phyloP scores from a whole-genome alignment of 2,888 invertebrate genomes.

The Apamea sordens region DNA sequence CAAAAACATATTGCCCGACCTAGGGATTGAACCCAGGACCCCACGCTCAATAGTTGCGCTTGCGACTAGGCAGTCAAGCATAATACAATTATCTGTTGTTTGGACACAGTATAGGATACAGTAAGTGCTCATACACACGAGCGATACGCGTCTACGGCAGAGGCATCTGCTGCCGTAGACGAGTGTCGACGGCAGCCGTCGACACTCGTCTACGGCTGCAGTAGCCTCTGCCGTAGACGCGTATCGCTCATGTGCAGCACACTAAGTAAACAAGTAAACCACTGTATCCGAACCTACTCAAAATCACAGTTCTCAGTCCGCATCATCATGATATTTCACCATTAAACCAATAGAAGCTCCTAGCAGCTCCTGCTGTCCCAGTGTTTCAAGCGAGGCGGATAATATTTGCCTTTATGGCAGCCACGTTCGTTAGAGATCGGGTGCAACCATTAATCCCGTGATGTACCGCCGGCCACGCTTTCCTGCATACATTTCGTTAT shows the following conservation, averaged over 20 bases:
- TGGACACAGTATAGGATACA: background rate
- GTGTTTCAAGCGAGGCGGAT: constrained; percentile 56
- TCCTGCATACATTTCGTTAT: constrained; percentile 63
- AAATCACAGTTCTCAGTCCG: background rate
- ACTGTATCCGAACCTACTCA: background rate
- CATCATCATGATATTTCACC: constrained; percentile 44
- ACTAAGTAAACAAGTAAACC: background rate
- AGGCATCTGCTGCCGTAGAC: too few relatives aligned
- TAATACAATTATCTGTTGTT: background rate
- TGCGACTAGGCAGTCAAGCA: background rate
- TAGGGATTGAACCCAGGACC: background rate
- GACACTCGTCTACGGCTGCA: too few relatives aligned
- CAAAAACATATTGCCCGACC: background rate
- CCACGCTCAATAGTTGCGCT: background rate
- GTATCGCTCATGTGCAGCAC: too few relatives aligned
- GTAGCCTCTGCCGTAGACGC: too few relatives aligned
- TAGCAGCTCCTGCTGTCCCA: constrained; percentile 35
- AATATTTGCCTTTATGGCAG: constrained; percentile 65
- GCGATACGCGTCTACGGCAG: too few relatives aligned
- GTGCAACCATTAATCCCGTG: constrained; percentile 71
- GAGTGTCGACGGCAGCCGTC: too few relatives aligned
- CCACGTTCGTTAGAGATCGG: constrained; percentile 67
- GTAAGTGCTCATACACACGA: too few relatives aligned
- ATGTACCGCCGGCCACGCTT: constrained; percentile 63
- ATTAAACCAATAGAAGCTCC: constrained; percentile 46